Conservation (phyloP, 2,888 invertebrate species). For the Microctonus aethiopoides region DNA sequence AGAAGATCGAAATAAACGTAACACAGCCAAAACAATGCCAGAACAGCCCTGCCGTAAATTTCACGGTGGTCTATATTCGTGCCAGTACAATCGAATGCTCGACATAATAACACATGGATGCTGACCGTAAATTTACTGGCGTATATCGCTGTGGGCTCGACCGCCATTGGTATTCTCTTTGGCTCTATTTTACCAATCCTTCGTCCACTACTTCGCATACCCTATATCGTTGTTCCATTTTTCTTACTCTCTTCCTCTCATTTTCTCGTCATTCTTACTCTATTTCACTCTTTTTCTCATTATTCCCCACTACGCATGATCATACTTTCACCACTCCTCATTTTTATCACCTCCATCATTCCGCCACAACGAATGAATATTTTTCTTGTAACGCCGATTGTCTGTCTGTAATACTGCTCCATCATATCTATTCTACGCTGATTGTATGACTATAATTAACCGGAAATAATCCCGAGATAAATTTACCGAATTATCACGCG, state of each 20-base stretch:
- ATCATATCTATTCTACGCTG: no score
- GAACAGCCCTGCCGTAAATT: slow-evolving; percentile 45
- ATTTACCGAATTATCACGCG: no score
- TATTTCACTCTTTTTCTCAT: no score
- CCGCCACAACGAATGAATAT: no score
- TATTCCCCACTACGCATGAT: slow-evolving; percentile 4
- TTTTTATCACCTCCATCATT: no score
- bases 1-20: slow-evolving; percentile 32
- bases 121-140: slow-evolving; percentile 53
- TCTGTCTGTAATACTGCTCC: no score
- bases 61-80: slow-evolving; percentile 47
- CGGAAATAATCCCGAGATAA: no score
- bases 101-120: slow-evolving; percentile 56
- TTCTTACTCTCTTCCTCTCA: neutral
- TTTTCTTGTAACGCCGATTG: no score
- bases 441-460: no score
- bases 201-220: slow-evolving; percentile 1
- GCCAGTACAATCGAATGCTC: slow-evolving; percentile 50
- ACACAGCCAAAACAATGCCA: slow-evolving; percentile 30
- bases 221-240: neutral
- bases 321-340: neutral
- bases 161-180: slow-evolving; percentile 53
- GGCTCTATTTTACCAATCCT: slow-evolving; percentile 5
- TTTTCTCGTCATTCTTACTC: neutral
- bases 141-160: slow-evolving; percentile 44